Percentiles rank a stretch among this genome's conserved stretches.
phyloP scores from a whole-genome alignment of 2,888 invertebrate genomes.

The Entomobrya multifasciata region DNA sequence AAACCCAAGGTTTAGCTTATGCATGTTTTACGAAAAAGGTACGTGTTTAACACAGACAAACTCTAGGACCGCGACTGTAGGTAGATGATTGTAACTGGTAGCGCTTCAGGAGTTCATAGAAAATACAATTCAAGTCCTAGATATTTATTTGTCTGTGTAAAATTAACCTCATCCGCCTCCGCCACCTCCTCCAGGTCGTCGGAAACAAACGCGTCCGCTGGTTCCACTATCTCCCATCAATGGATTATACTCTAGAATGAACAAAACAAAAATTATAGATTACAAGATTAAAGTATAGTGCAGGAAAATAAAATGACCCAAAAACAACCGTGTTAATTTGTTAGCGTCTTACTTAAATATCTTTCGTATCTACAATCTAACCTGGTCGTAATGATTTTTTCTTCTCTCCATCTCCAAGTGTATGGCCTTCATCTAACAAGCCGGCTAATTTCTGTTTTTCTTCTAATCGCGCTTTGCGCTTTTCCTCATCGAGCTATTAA shows the following conservation, averaged over 20 bases:
- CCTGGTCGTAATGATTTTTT: slow-evolving; percentile 68
- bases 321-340: no score
- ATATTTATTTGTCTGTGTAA: slow-evolving; percentile 49
- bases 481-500: slow-evolving; percentile 75
- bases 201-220: slow-evolving; percentile 68
- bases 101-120: no score
- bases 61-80: no score
- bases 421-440: slow-evolving; percentile 54
- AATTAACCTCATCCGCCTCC: slow-evolving; percentile 77
- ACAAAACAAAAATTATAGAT: no score
- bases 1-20: background rate
- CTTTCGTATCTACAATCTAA: slow-evolving; percentile 8
- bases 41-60: no score
- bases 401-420: slow-evolving; percentile 35
- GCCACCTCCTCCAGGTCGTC: slow-evolving; percentile 75
- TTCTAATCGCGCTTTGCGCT: slow-evolving; percentile 69
- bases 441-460: slow-evolving; percentile 73
- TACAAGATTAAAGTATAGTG: no score
- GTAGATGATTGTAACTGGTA: background rate
- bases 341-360: no score
- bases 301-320: no score
- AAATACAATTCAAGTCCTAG: background rate
- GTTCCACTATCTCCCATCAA: slow-evolving; percentile 74
- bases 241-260: slow-evolving; percentile 79
- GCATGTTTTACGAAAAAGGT: no score